Percentiles rank a stretch among this genome's conserved stretches.
Evolutionary conservation across 2,888 invertebrate genomes (phyloP).

Genomic region (Brachyopa scutellaris): DNA sequence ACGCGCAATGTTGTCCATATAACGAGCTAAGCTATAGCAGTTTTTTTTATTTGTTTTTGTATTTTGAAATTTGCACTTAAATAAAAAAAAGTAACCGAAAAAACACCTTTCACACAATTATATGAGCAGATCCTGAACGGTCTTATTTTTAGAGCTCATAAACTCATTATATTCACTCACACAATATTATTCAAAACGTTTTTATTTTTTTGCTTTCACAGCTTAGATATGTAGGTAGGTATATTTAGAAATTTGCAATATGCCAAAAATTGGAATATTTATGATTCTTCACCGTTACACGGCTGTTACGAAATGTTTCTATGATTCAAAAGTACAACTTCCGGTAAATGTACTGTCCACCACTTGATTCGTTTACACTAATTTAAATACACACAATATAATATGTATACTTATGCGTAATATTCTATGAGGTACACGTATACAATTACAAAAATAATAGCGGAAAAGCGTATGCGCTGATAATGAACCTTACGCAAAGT

Average conservation of each 20-base stretch:
- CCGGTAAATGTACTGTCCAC: constrained; percentile 33
- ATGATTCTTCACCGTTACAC: constrained; percentile 32
- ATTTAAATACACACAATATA: constrained; percentile 28
- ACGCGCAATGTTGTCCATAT: constrained; percentile 6
- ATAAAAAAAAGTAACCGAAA: constrained; percentile 10
- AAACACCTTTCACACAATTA: constrained; percentile 37
- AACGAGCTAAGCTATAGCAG: neutral
- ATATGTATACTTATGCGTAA: constrained; percentile 22
- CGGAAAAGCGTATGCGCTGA: constrained; percentile 21
- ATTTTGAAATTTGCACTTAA: constrained; percentile 10
- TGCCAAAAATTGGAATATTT: constrained; percentile 31
- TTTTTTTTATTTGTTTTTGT: too few species aligned
- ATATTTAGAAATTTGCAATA: constrained; percentile 58
- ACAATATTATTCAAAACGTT: constrained; percentile 29
- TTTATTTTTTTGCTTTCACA: constrained; percentile 43
- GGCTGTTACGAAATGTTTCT: constrained; percentile 53
- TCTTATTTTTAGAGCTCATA: constrained; percentile 69
- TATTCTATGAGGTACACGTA: neutral
- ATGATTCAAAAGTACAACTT: neutral
- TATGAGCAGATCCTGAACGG: constrained; percentile 54
- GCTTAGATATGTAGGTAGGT: too few species aligned
- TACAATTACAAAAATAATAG: neutral
- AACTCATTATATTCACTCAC: constrained; percentile 46
- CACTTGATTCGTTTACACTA: constrained; percentile 25
- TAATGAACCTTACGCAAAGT: constrained; percentile 77